A percentile compares a stretch with the other conserved stretches of the same genome.
phyloP scores from a whole-genome alignment of 2,888 invertebrate genomes.

The Ophioninae sp. region DNA sequence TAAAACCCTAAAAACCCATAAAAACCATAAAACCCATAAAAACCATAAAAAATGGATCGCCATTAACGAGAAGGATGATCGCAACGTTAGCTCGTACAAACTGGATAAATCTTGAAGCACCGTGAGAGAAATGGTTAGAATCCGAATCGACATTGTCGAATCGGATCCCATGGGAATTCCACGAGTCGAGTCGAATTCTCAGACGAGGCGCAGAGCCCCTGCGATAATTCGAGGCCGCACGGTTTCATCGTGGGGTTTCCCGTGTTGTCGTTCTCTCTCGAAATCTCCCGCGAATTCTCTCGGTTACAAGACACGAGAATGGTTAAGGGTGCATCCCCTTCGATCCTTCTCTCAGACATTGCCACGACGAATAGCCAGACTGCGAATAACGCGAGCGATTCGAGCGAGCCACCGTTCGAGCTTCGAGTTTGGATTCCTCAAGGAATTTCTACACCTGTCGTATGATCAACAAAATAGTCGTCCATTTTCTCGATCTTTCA shows the following conservation, averaged over 20 bases:
- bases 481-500: too few relatives aligned
- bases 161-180: slow-evolving; percentile 30
- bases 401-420: slow-evolving; percentile 14
- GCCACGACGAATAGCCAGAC: slow-evolving; percentile 53
- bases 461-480: neutral
- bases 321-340: slow-evolving; percentile 41
- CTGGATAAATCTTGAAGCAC: too few relatives aligned
- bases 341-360: slow-evolving; percentile 28
- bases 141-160: neutral
- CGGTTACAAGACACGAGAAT: slow-evolving; percentile 44
- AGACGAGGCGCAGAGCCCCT: slow-evolving; percentile 21
- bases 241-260: slow-evolving; percentile 25
- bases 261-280: slow-evolving; percentile 13
- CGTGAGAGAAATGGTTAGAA: slow-evolving; percentile 22
- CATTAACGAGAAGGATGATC: too few relatives aligned
- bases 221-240: slow-evolving; percentile 39
- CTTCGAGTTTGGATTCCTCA: slow-evolving; percentile 20
- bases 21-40: too few relatives aligned
- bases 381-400: slow-evolving; percentile 53
- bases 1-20: too few relatives aligned
- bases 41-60: too few relatives aligned
- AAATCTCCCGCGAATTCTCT: slow-evolving; percentile 21
- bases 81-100: too few relatives aligned
- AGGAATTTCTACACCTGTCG: neutral
- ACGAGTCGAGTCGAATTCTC: slow-evolving; percentile 24